Evolutionary conservation across 2,797 vertebrate species (phyloP).

Genomic region (Alfaro cultratus): DNA sequence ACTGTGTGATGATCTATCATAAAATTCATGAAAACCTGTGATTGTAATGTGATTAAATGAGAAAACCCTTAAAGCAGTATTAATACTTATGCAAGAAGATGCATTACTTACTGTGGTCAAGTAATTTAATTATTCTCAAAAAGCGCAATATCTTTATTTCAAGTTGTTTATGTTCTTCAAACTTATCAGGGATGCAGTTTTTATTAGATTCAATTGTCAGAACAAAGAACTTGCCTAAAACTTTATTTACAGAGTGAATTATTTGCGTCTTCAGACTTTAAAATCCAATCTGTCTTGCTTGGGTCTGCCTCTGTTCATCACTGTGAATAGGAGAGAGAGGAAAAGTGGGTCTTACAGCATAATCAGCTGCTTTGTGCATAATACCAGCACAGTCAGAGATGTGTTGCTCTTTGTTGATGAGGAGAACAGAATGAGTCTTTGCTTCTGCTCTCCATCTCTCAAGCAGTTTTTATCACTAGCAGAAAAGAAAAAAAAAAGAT

Average conservation of each 20-base stretch:
- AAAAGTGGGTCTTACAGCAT: slow-evolving; percentile 50
- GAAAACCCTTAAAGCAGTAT: not conserved
- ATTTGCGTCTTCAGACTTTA: slow-evolving; percentile 3
- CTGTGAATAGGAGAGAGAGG: slow-evolving; percentile 10
- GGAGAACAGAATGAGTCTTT: slow-evolving; percentile 40
- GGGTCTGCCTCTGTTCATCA: slow-evolving; percentile 18
- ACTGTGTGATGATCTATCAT: not conserved
- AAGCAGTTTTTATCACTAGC: slow-evolving; percentile 24
- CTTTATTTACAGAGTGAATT: not conserved
- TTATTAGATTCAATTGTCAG: not conserved
- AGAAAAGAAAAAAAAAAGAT: slow-evolving; percentile 17
- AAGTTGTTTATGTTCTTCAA: not conserved
- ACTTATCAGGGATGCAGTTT: not conserved
- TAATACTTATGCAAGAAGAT: not conserved
- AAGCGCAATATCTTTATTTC: not conserved
- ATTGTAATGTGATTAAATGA: not conserved
- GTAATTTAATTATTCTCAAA: not conserved
- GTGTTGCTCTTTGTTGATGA: slow-evolving; percentile 57
- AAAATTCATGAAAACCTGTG: not conserved
- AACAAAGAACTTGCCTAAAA: slow-evolving; percentile 31
- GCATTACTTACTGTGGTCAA: slow-evolving; percentile 1
- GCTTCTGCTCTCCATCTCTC: slow-evolving; percentile 27
- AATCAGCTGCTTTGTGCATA: slow-evolving; percentile 60
- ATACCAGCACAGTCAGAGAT: slow-evolving; percentile 57
- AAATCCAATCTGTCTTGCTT: slow-evolving; percentile 21